Percentiles rank a stretch among this genome's conserved stretches.
phyloP scores from a whole-genome alignment of 2,888 invertebrate genomes.

The Willowsia nigromaculata region DNA sequence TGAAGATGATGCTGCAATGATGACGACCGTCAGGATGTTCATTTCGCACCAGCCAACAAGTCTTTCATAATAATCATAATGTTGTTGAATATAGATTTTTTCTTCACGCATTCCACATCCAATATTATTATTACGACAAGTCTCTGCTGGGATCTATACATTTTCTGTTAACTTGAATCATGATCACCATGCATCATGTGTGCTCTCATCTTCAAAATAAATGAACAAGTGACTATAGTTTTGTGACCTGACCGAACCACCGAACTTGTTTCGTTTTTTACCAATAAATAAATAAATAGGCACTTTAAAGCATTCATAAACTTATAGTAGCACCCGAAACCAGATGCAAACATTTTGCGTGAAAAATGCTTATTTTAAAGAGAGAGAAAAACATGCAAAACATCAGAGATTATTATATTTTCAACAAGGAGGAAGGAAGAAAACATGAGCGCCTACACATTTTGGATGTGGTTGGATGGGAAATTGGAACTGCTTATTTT shows the following conservation, averaged over 20 bases:
- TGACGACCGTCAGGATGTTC: background rate
- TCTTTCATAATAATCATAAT: background rate
- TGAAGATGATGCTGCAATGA: background rate
- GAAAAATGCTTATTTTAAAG: background rate
- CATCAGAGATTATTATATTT: background rate
- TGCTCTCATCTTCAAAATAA: background rate
- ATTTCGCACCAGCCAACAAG: constrained; percentile 16
- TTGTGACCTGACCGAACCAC: constrained; percentile 3
- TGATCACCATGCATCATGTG: background rate
- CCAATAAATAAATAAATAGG: background rate
- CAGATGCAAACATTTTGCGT: background rate
- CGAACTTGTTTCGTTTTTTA: background rate
- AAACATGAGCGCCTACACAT: background rate
- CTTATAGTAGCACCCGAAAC: background rate
- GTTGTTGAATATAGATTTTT: background rate
- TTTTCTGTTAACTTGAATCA: background rate
- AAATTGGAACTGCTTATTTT: background rate
- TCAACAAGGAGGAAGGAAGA: background rate
- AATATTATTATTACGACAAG: background rate
- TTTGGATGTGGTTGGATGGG: background rate
- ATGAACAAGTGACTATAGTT: background rate
- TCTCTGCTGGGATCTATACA: background rate
- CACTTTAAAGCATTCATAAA: no score
- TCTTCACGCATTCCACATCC: background rate
- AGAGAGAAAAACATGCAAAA: background rate